These are phyloP conservation scores for Trichechus manatus DNA, from an alignment of 2,113 vertebrate species.

Conservation along the genomic window DNA sequence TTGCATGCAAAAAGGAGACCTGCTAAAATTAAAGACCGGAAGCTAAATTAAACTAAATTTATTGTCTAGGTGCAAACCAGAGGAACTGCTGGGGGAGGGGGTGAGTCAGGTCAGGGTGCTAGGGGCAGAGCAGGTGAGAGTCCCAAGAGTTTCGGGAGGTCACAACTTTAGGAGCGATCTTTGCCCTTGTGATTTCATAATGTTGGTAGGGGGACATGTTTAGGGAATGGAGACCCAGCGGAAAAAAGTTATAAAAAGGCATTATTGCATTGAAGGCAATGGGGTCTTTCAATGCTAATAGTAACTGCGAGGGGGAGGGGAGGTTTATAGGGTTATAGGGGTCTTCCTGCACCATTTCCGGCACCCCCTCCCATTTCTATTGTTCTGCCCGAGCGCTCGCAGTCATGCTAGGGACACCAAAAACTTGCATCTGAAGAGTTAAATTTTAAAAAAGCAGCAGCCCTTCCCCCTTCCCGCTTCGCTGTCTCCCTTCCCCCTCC, in stretches of 20 bases:
- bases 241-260: slow-evolving; percentile 73
- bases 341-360: slow-evolving; percentile 68
- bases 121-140: slow-evolving; percentile 67
- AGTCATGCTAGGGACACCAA: not conserved
- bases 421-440: slow-evolving; percentile 79
- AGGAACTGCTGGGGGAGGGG: slow-evolving; percentile 84
- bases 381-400: slow-evolving; percentile 59
- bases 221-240: not conserved
- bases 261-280: not conserved
- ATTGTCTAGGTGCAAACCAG: slow-evolving; percentile 90
- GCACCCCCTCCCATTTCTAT: slow-evolving; percentile 58
- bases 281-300: slow-evolving; percentile 57
- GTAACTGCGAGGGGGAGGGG: not conserved
- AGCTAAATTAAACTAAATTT: slow-evolving; percentile 92
- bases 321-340: slow-evolving; percentile 63
- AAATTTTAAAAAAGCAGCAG: not conserved
- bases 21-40: slow-evolving; percentile 93
- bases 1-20: slow-evolving; percentile 92
- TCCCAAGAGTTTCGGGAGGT: not conserved
- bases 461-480: not conserved
- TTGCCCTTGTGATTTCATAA: slow-evolving; percentile 52
- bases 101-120: slow-evolving; percentile 60
- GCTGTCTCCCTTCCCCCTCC: not conserved
- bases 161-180: slow-evolving; percentile 17
- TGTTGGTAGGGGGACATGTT: not conserved